Evolutionary conservation across 2,113 vertebrate species (phyloP).

Genomic region (Macheiramphus alcinus): DNA sequence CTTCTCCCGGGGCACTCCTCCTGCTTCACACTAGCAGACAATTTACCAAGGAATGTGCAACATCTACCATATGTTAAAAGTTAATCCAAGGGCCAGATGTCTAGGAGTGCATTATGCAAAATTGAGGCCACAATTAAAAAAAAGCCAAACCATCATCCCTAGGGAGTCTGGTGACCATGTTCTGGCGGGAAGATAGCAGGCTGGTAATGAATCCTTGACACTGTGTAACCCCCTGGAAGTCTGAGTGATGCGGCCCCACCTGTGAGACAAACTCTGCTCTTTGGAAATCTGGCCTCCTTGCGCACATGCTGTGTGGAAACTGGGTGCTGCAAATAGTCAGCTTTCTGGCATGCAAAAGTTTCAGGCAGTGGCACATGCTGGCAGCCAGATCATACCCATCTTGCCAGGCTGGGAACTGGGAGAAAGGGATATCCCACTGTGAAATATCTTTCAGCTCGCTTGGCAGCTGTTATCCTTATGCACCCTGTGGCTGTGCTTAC

Average conservation of each 20-base stretch:
- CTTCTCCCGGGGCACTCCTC: neutral
- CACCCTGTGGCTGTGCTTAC: neutral
- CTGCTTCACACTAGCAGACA: neutral
- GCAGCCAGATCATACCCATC: neutral
- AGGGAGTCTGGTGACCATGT: neutral
- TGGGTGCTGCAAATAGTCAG: neutral
- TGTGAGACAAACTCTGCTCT: neutral
- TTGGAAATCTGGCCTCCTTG: neutral
- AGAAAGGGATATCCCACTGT: neutral
- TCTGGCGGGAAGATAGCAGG: neutral
- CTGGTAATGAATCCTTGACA: neutral
- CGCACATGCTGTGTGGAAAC: neutral
- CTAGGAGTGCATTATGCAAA: neutral
- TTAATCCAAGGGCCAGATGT: neutral
- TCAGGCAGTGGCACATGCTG: neutral
- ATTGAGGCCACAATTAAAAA: neutral
- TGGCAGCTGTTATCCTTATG: neutral
- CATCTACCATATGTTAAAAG: neutral
- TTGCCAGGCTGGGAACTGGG: neutral
- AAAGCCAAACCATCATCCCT: neutral
- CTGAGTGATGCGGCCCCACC: neutral
- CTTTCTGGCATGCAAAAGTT: neutral
- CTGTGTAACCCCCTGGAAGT: neutral
- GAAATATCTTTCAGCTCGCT: neutral
- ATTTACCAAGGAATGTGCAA: neutral